Evolutionary conservation across 2,888 invertebrate species (phyloP).

Genomic region (Tupiocoris notatus): DNA sequence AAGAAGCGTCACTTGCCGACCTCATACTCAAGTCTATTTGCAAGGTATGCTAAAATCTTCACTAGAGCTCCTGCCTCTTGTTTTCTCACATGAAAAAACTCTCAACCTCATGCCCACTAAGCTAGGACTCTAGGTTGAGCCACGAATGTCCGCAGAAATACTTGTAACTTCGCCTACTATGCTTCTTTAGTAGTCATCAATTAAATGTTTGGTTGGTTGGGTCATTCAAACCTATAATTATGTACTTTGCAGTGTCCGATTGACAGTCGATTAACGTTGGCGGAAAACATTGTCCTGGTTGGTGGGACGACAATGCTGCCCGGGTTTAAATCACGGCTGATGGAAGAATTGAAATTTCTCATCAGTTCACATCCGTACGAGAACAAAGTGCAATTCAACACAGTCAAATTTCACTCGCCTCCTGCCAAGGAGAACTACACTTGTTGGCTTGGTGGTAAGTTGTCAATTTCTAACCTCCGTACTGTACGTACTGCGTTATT

Average conservation of each 20-base stretch:
- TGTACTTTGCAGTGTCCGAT: slow-evolving; percentile 68
- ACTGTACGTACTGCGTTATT: too few relatives aligned
- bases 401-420: slow-evolving; percentile 76
- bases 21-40: slow-evolving; percentile 80
- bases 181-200: too few relatives aligned
- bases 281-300: slow-evolving; percentile 79
- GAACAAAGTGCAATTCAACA: slow-evolving; percentile 61
- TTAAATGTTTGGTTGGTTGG: too few relatives aligned
- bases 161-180: too few relatives aligned
- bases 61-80: too few relatives aligned
- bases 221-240: too few relatives aligned
- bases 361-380: slow-evolving; percentile 64
- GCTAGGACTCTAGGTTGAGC: too few relatives aligned
- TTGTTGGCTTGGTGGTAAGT: slow-evolving; percentile 79
- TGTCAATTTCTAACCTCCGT: too few relatives aligned
- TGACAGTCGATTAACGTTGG: slow-evolving; percentile 73
- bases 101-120: too few relatives aligned
- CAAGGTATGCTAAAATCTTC: slow-evolving; percentile 60
- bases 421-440: slow-evolving; percentile 79
- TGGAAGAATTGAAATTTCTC: slow-evolving; percentile 70
- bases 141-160: too few relatives aligned
- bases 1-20: slow-evolving; percentile 76
- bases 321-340: slow-evolving; percentile 78
- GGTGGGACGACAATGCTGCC: slow-evolving; percentile 84
- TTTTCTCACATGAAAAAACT: too few relatives aligned